Base-by-base conservation (phyloP, 2,797 vertebrate species). In the Paedocypris micromegethes region DNA sequence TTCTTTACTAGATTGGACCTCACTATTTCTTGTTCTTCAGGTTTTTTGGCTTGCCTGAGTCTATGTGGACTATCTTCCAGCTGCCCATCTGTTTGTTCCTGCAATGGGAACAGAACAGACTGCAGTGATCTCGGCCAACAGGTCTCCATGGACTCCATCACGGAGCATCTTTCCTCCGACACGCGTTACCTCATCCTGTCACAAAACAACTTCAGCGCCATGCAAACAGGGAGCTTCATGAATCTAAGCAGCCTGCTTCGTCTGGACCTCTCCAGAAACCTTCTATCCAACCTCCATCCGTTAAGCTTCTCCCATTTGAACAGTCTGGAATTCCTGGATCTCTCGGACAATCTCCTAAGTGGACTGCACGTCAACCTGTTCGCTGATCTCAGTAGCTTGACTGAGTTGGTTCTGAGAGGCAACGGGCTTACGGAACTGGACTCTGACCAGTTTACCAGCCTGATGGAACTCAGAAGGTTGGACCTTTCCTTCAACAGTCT, bases 191-290 rank as follows among this genome's bases (percentile, higher is more conserved):
- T 98, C 75, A 87, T 86, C 72, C 88, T 98, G 54, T 83, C 91
- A 80, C 92, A 90, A 82, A 98, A 97, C 83, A 94, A 93, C 81
- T 87, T 98, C 75, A 93, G 90, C 42, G 81, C 78, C 46, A 82
- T 97, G 70, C 85, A 88, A 0, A 77, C 83, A 41, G 76, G 81
- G 3, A 87, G 89, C 6, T 92, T 95, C 52, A 82, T 88, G 79
- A 93, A 93, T 74, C 86, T 94, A 64, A 92, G 90, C 68, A 82
- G 84, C 67, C 84, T 98, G 48, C 90, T 94, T 82, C 81, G 91
- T 64, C 78, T 98, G 79, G 95, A 98, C 75, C 88, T 98, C 66
- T 98, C 96, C 78, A 92, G 93, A 82, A 98, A 98, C 81, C 90
- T 90, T 77, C 88, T 98, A 68, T 92, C 91, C 79, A 84, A 84